Evolutionary conservation across 2,797 vertebrate genomes (phyloP).

Genomic region (Macroramphosus scolopax): DNA sequence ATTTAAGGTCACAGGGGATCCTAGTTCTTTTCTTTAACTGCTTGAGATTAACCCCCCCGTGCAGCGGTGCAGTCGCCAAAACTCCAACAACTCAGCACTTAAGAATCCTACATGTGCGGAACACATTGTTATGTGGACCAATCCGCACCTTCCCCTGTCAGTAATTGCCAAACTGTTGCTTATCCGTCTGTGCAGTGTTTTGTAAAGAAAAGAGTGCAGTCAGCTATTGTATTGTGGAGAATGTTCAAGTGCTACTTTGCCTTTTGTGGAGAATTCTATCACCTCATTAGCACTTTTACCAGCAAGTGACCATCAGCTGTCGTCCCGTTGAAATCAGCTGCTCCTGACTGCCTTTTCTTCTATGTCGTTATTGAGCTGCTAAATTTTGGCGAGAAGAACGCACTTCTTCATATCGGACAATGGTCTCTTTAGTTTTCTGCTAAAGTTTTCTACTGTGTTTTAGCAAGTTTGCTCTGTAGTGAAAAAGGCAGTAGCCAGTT

Average conservation of each 20-base stretch:
- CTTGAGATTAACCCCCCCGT: constrained; percentile 68
- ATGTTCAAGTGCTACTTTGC: constrained; percentile 44
- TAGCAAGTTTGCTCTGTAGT: constrained; percentile 28
- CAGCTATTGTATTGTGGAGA: constrained; percentile 37
- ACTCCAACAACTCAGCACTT: constrained; percentile 72
- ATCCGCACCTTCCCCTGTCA: constrained; percentile 51
- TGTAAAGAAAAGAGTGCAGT: constrained; percentile 46
- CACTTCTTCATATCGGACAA: no score
- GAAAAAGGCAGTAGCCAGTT: constrained; percentile 41
- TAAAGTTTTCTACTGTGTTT: constrained; percentile 36
- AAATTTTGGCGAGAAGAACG: no score
- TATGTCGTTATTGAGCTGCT: constrained; percentile 50
- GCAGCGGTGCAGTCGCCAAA: constrained; percentile 66
- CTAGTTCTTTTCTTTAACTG: constrained; percentile 64
- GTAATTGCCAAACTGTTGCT: constrained; percentile 66
- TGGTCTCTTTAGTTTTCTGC: no score
- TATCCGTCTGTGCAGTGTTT: constrained; percentile 70
- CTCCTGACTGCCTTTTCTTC: constrained; percentile 23
- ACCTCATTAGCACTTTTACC: constrained; percentile 61
- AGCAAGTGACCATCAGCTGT: constrained; percentile 60
- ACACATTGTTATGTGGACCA: constrained; percentile 60
- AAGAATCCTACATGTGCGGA: constrained; percentile 63
- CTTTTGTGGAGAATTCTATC: constrained; percentile 52
- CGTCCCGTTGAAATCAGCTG: constrained; percentile 45
- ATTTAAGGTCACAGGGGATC: constrained; percentile 63